These are phyloP conservation scores for Perca schrenkii DNA, from an alignment of 2,113 vertebrate species.

Conservation along the genomic window DNA sequence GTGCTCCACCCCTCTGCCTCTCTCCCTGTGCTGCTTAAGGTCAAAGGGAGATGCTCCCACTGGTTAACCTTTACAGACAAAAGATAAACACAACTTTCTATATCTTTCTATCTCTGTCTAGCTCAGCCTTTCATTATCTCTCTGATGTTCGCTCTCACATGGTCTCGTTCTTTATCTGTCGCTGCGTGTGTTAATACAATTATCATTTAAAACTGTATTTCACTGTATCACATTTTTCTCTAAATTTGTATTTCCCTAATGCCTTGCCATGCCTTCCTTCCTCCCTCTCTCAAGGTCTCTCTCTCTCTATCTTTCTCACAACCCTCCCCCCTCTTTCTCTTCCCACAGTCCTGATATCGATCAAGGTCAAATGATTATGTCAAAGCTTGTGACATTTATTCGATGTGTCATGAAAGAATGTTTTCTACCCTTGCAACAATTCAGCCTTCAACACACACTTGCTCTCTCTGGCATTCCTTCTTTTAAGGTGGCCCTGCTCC, in stretches of 20 bases:
- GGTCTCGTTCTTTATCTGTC: slow-evolving; percentile 8
- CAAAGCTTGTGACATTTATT: slow-evolving; percentile 56
- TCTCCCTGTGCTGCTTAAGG: slow-evolving; percentile 52
- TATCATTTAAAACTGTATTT: neutral
- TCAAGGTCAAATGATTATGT: slow-evolving; percentile 61
- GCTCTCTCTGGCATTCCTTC: neutral
- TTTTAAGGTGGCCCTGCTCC: slow-evolving; percentile 12
- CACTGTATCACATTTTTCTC: no score
- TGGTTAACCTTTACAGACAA: slow-evolving; percentile 72
- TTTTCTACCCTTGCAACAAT: slow-evolving; percentile 4
- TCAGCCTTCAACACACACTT: neutral
- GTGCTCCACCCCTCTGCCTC: slow-evolving; percentile 26
- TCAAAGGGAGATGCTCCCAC: slow-evolving; percentile 66
- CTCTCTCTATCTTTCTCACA: slow-evolving; percentile 3
- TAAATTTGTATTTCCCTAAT: no score
- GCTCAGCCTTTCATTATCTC: neutral
- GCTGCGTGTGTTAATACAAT: slow-evolving; percentile 1
- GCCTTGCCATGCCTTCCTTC: no score
- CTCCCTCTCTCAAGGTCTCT: neutral
- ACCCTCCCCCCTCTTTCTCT: neutral
- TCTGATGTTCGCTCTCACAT: neutral
- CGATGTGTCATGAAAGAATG: slow-evolving; percentile 53
- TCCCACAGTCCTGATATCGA: slow-evolving; percentile 26
- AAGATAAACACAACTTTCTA: slow-evolving; percentile 52
- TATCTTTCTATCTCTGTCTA: slow-evolving; percentile 32